phyloP scores from a whole-genome alignment of 1,140 invertebrate species.

The Neelides sp. region DNA sequence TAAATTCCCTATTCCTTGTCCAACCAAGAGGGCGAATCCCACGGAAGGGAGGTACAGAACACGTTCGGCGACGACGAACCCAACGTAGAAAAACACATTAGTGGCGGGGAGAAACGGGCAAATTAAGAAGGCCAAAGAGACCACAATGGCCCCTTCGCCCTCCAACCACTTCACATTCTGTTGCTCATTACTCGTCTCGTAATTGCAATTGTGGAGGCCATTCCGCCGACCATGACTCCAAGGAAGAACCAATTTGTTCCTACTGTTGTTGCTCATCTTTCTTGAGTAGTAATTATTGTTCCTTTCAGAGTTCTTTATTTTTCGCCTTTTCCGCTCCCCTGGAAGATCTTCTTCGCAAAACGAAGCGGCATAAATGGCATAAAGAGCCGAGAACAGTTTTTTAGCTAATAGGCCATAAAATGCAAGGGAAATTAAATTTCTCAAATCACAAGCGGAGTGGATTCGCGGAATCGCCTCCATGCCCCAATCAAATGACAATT shows the following conservation, averaged over 20 bases:
- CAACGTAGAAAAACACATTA: conserved; percentile 89
- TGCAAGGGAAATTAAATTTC: conserved; percentile 56
- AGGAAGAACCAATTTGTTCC: neutral
- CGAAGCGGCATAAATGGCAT: too few relatives aligned
- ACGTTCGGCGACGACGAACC: conserved; percentile 91
- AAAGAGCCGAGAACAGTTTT: neutral
- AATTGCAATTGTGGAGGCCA: neutral
- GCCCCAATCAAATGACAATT: conserved; percentile 86
- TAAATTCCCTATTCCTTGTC: conserved; percentile 43
- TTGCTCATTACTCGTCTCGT: neutral
- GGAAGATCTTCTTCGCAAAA: conserved; percentile 17
- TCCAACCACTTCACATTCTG: neutral
- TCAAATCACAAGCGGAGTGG: conserved; percentile 52
- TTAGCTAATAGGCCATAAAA: conserved; percentile 48
- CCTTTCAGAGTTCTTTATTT: neutral
- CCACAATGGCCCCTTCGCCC: conserved; percentile 19
- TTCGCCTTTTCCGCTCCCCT: conserved; percentile 6
- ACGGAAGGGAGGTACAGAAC: conserved; percentile 91
- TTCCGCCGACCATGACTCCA: too few relatives aligned
- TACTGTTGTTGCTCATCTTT: neutral
- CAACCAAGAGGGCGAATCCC: conserved; percentile 79
- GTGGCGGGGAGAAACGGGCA: conserved; percentile 87
- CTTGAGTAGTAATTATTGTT: neutral
- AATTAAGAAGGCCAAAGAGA: conserved; percentile 56
- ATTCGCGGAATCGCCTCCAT: conserved; percentile 83